Conservation (phyloP, 2,888 invertebrate genomes). For the Shargacucullia verbasci region DNA sequence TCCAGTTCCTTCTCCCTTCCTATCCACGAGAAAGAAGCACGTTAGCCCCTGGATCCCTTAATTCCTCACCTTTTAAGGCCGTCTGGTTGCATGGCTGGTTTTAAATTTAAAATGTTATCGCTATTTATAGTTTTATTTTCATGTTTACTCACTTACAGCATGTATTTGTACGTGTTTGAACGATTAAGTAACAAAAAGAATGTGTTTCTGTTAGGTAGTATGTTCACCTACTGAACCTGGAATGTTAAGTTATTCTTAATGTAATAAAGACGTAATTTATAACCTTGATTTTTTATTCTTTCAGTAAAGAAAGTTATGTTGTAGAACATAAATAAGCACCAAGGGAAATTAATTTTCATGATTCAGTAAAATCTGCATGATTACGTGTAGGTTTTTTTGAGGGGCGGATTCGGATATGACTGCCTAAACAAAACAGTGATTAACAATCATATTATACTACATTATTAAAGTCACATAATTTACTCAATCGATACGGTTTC, state of each 20-base stretch:
- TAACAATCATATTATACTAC: too few relatives aligned
- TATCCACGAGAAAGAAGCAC: conserved; percentile 45
- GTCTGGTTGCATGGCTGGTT: conserved; percentile 61
- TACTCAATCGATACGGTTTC: background rate
- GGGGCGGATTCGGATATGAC: too few relatives aligned
- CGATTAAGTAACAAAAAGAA: conserved; percentile 62
- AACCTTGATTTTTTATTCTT: conserved; percentile 42
- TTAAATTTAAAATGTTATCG: conserved; percentile 63
- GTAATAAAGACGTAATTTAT: conserved; percentile 36
- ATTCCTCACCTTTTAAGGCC: conserved; percentile 12
- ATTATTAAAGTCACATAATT: background rate
- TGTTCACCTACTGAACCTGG: conserved; percentile 62
- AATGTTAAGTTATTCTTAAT: conserved; percentile 16
- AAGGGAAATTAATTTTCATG: conserved; percentile 2
- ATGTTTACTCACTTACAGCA: conserved; percentile 66
- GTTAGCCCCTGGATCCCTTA: conserved; percentile 20
- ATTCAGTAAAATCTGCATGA: background rate
- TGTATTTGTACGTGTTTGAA: conserved; percentile 72
- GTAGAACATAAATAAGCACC: conserved; percentile 6
- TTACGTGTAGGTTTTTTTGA: too few relatives aligned
- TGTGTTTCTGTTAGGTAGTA: conserved; percentile 63
- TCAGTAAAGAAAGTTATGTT: conserved; percentile 12
- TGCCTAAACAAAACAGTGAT: too few relatives aligned
- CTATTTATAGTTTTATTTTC: conserved; percentile 58
- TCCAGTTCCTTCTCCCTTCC: conserved; percentile 51